Evolutionary conservation across 2,797 vertebrate genomes (phyloP).

Genomic region (Malurus splendens): DNA sequence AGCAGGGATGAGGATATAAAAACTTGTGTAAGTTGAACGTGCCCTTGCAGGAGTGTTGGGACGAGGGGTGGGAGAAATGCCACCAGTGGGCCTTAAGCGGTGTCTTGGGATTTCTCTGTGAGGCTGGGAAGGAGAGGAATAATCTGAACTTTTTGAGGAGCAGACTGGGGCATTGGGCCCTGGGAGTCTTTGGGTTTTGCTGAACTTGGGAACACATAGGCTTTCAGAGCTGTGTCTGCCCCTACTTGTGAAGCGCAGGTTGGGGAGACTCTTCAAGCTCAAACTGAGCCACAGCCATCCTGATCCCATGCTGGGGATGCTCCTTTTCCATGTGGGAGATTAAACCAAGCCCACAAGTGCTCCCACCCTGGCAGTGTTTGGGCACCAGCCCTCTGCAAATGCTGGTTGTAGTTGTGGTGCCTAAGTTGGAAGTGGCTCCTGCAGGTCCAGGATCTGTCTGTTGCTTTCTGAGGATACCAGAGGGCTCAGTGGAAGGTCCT

Average conservation of each 20-base stretch:
- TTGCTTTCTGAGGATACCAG: not conserved
- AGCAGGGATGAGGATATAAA: not conserved
- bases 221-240: not conserved
- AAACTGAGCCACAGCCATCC: not conserved
- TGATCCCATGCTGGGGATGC: accelerated
- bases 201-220: not conserved
- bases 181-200: accelerated
- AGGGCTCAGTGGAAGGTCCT: not conserved
- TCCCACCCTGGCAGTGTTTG: not conserved
- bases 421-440: not conserved
- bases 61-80: not conserved
- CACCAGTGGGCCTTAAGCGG: no score
- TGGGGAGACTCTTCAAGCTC: not conserved
- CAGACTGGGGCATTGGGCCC: not conserved
- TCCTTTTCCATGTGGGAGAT: accelerated
- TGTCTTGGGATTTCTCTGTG: not conserved
- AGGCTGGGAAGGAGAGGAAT: not conserved
- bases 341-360: not conserved
- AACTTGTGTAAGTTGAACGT: accelerated
- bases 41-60: not conserved
- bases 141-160: not conserved
- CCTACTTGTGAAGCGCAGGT: accelerated
- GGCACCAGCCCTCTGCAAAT: not conserved
- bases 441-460: accelerated
- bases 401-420: accelerated